These are phyloP conservation scores for Meliscaeva auricollis DNA, from an alignment of 2,888 invertebrate species.

Conservation along the genomic window DNA sequence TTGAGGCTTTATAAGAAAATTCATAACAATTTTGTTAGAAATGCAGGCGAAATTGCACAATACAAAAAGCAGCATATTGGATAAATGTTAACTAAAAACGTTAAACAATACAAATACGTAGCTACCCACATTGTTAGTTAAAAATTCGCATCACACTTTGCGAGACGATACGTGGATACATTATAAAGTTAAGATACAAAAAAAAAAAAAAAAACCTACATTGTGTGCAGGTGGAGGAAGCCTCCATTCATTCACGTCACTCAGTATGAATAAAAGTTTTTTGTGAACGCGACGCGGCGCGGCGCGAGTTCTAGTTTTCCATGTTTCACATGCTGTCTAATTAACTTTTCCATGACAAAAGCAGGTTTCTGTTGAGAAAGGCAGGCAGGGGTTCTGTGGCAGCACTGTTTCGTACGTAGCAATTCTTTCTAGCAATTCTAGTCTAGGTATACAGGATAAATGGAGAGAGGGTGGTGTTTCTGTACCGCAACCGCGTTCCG, in stretches of 20 bases:
- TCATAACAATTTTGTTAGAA: too few relatives aligned
- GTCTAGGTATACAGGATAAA: too few relatives aligned
- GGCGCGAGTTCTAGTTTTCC: conserved; percentile 58
- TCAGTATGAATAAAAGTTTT: conserved; percentile 37
- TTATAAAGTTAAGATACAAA: conserved; percentile 18
- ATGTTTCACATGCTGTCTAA: conserved; percentile 64
- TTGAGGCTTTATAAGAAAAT: too few relatives aligned
- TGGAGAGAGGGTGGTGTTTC: conserved; percentile 2
- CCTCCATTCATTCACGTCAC: conserved; percentile 22
- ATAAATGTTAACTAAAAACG: not conserved
- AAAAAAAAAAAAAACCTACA: not conserved
- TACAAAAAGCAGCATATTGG: not conserved
- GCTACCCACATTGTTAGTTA: not conserved
- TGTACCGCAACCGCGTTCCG: conserved; percentile 35
- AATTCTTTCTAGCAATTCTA: conserved; percentile 1
- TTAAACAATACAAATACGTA: not conserved
- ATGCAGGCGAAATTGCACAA: not conserved
- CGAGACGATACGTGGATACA: conserved; percentile 12
- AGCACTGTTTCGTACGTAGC: not conserved
- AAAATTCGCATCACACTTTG: conserved; percentile 20
- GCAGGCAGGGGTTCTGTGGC: too few relatives aligned
- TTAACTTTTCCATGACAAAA: conserved; percentile 64
- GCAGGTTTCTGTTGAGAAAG: not conserved
- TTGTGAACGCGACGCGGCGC: not conserved
- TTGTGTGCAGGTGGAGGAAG: conserved; percentile 5